A percentile compares a stretch with the other conserved stretches of the same genome.
Conservation (phyloP, 2,797 vertebrate species). For the Yasuhikotakia modesta region DNA sequence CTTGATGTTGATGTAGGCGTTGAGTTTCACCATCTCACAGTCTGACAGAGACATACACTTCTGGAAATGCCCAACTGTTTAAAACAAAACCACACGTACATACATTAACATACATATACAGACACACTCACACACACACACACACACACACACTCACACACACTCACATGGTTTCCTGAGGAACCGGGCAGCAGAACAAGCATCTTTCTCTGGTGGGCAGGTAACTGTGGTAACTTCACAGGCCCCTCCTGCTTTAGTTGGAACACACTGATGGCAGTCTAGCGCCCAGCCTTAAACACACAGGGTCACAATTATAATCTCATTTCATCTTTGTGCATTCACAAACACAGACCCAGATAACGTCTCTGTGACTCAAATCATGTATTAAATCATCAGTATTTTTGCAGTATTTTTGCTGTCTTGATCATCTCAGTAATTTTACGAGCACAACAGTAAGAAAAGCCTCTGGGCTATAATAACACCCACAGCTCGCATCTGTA, state of each 20-base stretch:
- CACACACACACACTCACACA: constrained; percentile 31
- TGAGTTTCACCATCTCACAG: constrained; percentile 69
- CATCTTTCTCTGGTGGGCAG: constrained; percentile 67
- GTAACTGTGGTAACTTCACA: constrained; percentile 64
- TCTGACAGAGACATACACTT: constrained; percentile 72
- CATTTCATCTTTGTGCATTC: neutral
- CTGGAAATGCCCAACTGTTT: constrained; percentile 71
- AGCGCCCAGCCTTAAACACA: constrained; percentile 68
- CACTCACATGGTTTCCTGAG: constrained; percentile 69
- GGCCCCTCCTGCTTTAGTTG: constrained; percentile 59
- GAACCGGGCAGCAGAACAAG: constrained; percentile 68
- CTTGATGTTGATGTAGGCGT: constrained; percentile 66
- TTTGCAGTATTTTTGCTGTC: too few species aligned
- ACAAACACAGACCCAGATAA: neutral
- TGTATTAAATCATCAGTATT: too few species aligned
- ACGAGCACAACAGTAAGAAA: too few species aligned
- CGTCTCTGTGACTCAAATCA: too few species aligned
- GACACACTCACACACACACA: constrained; percentile 60
- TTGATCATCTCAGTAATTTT: too few species aligned
- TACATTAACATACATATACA: neutral
- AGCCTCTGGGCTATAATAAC: too few species aligned
- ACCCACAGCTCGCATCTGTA: too few species aligned
- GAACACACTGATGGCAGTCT: constrained; percentile 69
- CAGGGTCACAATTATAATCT: neutral
- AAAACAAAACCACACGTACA: neutral